phyloP scores from a whole-genome alignment of 2,113 vertebrate genomes.

The Gymnocephalus cernua region DNA sequence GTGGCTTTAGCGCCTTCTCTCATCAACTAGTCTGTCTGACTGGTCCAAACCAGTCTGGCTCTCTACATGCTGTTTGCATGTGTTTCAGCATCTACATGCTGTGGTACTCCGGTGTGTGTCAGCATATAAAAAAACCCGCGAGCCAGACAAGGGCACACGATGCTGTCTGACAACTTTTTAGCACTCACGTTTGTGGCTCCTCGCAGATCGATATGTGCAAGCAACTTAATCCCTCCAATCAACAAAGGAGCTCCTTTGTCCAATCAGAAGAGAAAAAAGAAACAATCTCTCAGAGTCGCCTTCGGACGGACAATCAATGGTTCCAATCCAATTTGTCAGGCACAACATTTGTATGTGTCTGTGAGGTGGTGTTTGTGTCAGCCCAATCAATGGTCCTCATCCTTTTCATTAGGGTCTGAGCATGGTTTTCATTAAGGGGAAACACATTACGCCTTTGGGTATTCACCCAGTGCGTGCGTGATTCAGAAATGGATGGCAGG shows the following conservation, averaged over 20 bases:
- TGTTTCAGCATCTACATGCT: conserved; percentile 38
- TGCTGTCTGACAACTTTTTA: conserved; percentile 33
- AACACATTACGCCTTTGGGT: conserved; percentile 73
- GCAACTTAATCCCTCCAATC: conserved; percentile 69
- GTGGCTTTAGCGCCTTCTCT: conserved; percentile 78
- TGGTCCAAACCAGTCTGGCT: conserved; percentile 66
- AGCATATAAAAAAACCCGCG: conserved; percentile 21
- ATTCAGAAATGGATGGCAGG: conserved; percentile 70
- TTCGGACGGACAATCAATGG: conserved; percentile 73
- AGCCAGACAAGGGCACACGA: conserved; percentile 33
- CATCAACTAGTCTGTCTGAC: conserved; percentile 73
- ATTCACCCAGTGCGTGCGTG: conserved; percentile 61
- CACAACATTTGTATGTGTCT: conserved; percentile 58
- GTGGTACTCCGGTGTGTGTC: conserved; percentile 37
- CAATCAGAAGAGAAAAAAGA: conserved; percentile 56
- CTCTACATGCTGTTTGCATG: conserved; percentile 43
- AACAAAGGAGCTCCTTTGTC: conserved; percentile 40
- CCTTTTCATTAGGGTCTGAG: conserved; percentile 78
- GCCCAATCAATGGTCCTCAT: conserved; percentile 75
- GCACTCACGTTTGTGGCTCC: conserved; percentile 36
- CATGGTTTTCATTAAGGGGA: conserved; percentile 79
- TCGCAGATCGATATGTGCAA: conserved; percentile 57
- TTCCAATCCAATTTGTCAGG: conserved; percentile 67
- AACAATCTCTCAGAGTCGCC: conserved; percentile 64
- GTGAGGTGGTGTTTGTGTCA: conserved; percentile 62